Conservation (phyloP, 53 echinoderm and acorn worm species). For the Mesocentrotus franciscanus region DNA sequence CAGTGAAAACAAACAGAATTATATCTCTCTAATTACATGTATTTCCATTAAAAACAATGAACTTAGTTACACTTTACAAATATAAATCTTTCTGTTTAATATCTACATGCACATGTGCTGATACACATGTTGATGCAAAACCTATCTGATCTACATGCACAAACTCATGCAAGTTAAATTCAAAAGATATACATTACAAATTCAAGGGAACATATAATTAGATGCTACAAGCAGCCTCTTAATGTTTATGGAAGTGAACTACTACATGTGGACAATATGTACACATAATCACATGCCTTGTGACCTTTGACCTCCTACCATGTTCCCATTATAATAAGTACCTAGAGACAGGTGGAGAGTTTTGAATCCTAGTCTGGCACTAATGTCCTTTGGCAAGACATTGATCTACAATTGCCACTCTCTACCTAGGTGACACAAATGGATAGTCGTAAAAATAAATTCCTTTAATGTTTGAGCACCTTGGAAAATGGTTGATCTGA, state of each 20-base stretch:
- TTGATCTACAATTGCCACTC: neutral
- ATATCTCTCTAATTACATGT: neutral
- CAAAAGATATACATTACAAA: neutral
- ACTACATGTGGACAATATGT: neutral
- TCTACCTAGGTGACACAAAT: neutral
- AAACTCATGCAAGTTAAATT: neutral
- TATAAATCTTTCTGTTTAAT: neutral
- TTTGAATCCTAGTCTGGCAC: neutral
- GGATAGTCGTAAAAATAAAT: neutral
- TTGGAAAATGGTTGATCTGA: neutral
- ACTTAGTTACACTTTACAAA: neutral
- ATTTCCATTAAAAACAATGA: neutral
- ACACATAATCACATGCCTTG: neutral
- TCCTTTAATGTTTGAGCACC: neutral
- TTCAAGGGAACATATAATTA: neutral
- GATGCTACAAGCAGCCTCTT: neutral
- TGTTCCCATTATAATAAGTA: neutral
- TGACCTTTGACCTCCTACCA: neutral
- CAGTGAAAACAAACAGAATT: neutral
- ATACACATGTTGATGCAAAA: neutral
- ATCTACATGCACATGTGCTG: neutral
- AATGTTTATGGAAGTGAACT: neutral
- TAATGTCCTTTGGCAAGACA: neutral
- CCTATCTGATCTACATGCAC: neutral
- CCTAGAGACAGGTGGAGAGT: neutral